These are phyloP conservation scores for Oreochromis niloticus DNA, from an alignment of 2,113 vertebrate species.

Conservation along the genomic window DNA sequence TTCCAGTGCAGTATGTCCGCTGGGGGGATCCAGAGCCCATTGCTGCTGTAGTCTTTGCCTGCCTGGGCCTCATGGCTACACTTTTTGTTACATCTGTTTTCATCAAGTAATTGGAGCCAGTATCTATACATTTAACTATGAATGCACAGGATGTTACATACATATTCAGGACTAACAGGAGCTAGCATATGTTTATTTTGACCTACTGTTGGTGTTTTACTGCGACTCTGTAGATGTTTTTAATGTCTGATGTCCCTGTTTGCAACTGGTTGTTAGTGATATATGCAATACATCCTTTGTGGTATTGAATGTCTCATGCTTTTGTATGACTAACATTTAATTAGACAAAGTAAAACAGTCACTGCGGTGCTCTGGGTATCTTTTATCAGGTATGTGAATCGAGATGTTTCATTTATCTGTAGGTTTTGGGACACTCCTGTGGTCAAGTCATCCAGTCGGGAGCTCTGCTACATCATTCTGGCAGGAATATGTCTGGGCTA, in stretches of 20 bases:
- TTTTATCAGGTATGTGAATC: background rate
- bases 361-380: accelerated
- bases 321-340: background rate
- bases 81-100: slow-evolving; percentile 92
- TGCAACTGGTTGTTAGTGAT: background rate
- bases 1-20: slow-evolving; percentile 91
- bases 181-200: background rate
- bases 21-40: slow-evolving; percentile 98
- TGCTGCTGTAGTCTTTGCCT: slow-evolving; percentile 93
- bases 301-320: background rate
- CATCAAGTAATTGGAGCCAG: slow-evolving; percentile 67
- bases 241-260: background rate
- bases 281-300: background rate
- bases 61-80: slow-evolving; percentile 89
- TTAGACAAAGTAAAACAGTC: background rate
- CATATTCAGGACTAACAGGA: background rate
- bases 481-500: slow-evolving; percentile 95
- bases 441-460: slow-evolving; percentile 96
- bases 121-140: background rate
- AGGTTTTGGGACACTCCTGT: slow-evolving; percentile 96
- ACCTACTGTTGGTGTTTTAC: background rate
- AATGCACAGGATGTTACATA: background rate
- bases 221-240: background rate
- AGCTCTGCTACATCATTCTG: slow-evolving; percentile 97
- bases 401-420: background rate